Conservation (phyloP, 2,888 invertebrate species). For the Drosophila borealis region DNA sequence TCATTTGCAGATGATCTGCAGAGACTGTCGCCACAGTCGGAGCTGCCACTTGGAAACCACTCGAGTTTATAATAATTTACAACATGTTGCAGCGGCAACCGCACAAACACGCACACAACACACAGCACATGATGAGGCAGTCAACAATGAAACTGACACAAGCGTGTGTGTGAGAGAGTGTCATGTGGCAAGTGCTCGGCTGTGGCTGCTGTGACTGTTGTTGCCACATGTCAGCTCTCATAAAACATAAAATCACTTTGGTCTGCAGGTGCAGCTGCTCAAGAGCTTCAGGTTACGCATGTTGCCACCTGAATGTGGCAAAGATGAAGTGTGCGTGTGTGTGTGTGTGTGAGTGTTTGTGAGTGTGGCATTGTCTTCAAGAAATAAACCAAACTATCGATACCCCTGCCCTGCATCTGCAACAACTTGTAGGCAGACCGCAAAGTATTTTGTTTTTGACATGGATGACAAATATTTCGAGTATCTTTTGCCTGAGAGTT, state of each 20-base stretch:
- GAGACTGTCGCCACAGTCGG: constrained; percentile 41
- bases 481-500: constrained; percentile 18
- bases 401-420: constrained; percentile 15
- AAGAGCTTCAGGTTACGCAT: constrained; percentile 34
- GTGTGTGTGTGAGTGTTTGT: constrained; percentile 16
- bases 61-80: constrained; percentile 71
- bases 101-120: constrained; percentile 40
- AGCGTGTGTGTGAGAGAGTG: constrained; percentile 18
- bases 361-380: constrained; percentile 47
- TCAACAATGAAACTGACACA: constrained; percentile 66
- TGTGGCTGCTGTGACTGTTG: constrained; percentile 55
- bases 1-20: constrained; percentile 49
- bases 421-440: constrained; percentile 30
- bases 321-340: constrained; percentile 25
- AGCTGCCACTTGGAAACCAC: constrained; percentile 59
- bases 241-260: constrained; percentile 77
- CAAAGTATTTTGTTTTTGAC: constrained; percentile 52
- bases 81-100: constrained; percentile 67
- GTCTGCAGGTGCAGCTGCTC: constrained; percentile 49
- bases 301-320: constrained; percentile 46
- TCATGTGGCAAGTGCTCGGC: constrained; percentile 49
- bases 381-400: constrained; percentile 42
- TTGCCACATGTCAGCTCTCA: constrained; percentile 78
- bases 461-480: constrained; percentile 28
- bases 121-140: constrained; percentile 26